These are phyloP conservation scores for Panthera tigris DNA, from an alignment of 2,113 vertebrate species.

Conservation along the genomic window DNA sequence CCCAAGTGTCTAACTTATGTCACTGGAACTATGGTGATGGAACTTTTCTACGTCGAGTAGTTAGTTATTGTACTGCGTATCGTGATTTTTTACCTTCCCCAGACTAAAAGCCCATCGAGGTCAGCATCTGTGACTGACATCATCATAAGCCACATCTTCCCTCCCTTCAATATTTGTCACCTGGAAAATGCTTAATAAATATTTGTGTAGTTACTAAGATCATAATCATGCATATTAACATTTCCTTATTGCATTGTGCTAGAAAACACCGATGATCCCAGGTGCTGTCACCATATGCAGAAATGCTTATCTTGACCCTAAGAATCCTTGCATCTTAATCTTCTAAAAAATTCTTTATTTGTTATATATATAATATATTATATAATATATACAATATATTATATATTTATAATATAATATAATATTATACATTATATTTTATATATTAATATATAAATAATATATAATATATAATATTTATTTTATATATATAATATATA, in stretches of 20 bases:
- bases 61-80: neutral
- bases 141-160: neutral
- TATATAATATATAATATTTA: too few species aligned
- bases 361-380: neutral
- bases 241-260: neutral
- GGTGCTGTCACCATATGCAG: neutral
- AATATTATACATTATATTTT: too few species aligned
- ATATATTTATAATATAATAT: neutral
- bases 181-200: neutral
- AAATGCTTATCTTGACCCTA: neutral
- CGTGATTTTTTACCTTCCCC: neutral
- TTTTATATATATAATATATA: too few species aligned
- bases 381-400: neutral
- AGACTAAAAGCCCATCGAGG: neutral
- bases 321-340: neutral
- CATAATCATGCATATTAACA: neutral
- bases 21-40: neutral
- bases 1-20: neutral
- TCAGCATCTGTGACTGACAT: neutral
- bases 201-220: neutral
- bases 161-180: neutral
- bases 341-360: neutral
- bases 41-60: neutral
- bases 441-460: too few species aligned
- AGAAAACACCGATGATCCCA: neutral